phyloP scores from a whole-genome alignment of 2,113 vertebrate species.

The Callaeas wilsoni region DNA sequence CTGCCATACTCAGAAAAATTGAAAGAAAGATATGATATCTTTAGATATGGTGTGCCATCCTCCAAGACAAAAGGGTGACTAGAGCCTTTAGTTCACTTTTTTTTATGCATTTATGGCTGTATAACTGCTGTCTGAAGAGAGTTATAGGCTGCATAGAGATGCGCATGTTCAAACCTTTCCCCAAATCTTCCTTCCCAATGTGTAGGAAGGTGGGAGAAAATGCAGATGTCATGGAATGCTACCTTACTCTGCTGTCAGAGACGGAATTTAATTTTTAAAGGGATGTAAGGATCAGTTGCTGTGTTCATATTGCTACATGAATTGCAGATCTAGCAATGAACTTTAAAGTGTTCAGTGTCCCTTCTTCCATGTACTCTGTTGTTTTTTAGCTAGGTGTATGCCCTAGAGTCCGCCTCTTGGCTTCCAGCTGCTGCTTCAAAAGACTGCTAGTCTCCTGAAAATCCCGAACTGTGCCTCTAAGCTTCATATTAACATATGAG shows the following conservation, averaged over 20 bases:
- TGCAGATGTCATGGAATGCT: background rate
- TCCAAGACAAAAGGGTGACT: background rate
- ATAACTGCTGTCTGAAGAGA: background rate
- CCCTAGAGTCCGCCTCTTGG: background rate
- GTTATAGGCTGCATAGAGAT: background rate
- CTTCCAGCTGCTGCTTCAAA: background rate
- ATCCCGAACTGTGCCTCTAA: background rate
- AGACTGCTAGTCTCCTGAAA: background rate
- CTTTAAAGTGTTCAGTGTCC: background rate
- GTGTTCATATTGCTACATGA: background rate
- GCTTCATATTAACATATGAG: fast-evolving
- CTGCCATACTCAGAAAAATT: background rate
- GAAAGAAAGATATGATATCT: background rate
- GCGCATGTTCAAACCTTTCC: background rate
- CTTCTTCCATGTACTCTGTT: background rate
- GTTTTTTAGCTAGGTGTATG: background rate
- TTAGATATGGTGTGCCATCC: background rate
- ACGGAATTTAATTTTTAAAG: background rate
- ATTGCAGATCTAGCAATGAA: background rate
- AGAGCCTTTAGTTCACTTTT: background rate
- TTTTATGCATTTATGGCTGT: background rate
- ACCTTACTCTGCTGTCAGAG: background rate
- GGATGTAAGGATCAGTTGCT: background rate
- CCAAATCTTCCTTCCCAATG: background rate
- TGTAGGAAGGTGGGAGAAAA: background rate